These are phyloP conservation scores for Nipponia nippon DNA, from an alignment of 2,113 vertebrate species.

Conservation along the genomic window DNA sequence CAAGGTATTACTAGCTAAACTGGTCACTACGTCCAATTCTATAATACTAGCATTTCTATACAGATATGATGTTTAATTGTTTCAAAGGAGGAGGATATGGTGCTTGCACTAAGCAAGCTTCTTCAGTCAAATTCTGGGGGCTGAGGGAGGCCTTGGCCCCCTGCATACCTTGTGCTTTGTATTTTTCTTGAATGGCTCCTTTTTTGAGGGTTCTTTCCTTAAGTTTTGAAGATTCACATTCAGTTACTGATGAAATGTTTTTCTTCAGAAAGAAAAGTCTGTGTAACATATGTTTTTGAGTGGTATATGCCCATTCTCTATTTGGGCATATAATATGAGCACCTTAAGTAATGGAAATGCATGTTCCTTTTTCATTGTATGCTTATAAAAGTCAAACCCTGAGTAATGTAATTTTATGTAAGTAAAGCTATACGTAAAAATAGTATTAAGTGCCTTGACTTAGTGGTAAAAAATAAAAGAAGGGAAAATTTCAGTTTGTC, in stretches of 20 bases:
- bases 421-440: neutral
- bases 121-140: neutral
- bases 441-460: neutral
- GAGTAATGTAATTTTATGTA: neutral
- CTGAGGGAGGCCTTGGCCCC: neutral
- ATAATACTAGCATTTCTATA: neutral
- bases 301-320: neutral
- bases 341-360: neutral
- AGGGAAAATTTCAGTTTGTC: neutral
- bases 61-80: neutral
- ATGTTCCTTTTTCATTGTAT: neutral
- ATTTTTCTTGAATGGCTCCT: neutral
- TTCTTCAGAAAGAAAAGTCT: neutral
- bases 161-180: neutral
- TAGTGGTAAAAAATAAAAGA: neutral
- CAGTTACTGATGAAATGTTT: neutral
- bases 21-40: neutral
- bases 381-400: constrained; percentile 17
- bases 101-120: neutral
- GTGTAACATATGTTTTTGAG: neutral
- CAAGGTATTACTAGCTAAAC: neutral
- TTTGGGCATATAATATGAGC: neutral
- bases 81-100: neutral
- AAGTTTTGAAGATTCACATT: neutral
- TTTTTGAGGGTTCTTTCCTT: neutral